Base-by-base conservation (phyloP, 1,140 invertebrate genomes). In the Drosophila sp. region DNA sequence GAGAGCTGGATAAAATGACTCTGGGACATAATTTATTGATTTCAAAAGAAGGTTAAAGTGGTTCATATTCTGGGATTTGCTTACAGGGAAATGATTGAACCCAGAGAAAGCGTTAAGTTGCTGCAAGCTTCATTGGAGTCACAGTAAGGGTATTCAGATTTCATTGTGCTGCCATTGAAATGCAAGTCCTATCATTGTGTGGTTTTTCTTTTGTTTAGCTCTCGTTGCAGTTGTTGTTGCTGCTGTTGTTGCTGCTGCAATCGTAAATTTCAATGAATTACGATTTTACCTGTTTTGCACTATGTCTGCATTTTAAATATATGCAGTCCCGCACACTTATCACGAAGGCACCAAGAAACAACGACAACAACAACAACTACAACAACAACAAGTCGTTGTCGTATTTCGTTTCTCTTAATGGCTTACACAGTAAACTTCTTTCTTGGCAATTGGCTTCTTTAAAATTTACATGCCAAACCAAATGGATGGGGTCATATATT, bases 241-340 rank as follows among this genome's bases (percentile, higher is more conserved):
- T 58, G 73, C 11, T 65, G 62, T 69, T 68, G 71, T 50, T 80
- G 80, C 73, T 80, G 76, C 57, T 68, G 69, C 61, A 81, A 80
- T 86, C 82, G 82, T 84, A 87, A 85, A 87, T 82, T 87, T 79
- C 62, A 82, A 70, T 87, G 82, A 85, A 71, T 87, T 87, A 85
- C 82, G 82, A 87, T 75, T 76, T 81, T 75, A 85, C 67, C 69
- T 78, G 70, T 76, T 76, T 76, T 70, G 72, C 76, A 84, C 47
- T 66, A 57, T 72, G 80, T 76, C 80, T 83, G 80, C 80, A 84
- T 84, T 82, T 82, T 84, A 84, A 83, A 80, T 35, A 35, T 79
- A 82, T 78, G 79, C 55, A 78, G 70, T 86, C 70, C 44, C 44
- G 44, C 68, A 74, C 79, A 85, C 79, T 77, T 82, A 66, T 67